Evolutionary conservation across 30 jellyfish, hydroid and myxozoan genomes (phyloP), one percentile per base, ranked within the genome.

Genomic region (Morbakka virulenta): DNA sequence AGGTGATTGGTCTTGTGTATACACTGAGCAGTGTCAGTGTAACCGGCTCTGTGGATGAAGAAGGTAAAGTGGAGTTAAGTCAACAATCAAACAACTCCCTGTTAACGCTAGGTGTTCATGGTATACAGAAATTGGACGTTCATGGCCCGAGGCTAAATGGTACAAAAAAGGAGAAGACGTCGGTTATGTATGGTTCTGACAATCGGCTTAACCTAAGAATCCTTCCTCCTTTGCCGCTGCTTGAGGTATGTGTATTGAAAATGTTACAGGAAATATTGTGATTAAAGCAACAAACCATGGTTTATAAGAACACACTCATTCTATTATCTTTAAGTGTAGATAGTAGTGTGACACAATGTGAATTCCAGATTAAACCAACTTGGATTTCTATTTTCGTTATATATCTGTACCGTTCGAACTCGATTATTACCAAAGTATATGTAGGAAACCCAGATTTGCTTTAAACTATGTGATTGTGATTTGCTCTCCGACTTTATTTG

Each of bases 11-110:
- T 20, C 86, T 89, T 30, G 77, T 68, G 47, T 82, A 81, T 52
- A 80, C 84, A 9, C 82, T 89, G 23, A 89, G 95, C 61, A 87
- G 96, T 70, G 52, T 80, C 28, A 83, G 87, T 4, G 96, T 87
- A 25, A 80, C 63, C n/a, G 74, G 52, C n/a, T 83, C 96, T 0
- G 80, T 87, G 4, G 96, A 87, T 14, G 96, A 87, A 24, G 79
- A 67, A 30, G 86, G 89, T 12, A 87, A 81, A 36, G 62, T 74
- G 23, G 96, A 87, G 29, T 50, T 87, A 77, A 81, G 61, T 72
- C 69, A 73, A 2, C 83, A 66, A 23, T 90, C 80, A 69, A 73
- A 73, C 34, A 52, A 86, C 3, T 69, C 94, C 2, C 62, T 87
- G 87, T 36, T 67, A 27, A 75, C 83, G 1, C 78, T 73, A 20